Evolutionary conservation across 2,888 invertebrate genomes (phyloP), one percentile per base, ranked within the genome.

Genomic region (Platycheirus albimanus): DNA sequence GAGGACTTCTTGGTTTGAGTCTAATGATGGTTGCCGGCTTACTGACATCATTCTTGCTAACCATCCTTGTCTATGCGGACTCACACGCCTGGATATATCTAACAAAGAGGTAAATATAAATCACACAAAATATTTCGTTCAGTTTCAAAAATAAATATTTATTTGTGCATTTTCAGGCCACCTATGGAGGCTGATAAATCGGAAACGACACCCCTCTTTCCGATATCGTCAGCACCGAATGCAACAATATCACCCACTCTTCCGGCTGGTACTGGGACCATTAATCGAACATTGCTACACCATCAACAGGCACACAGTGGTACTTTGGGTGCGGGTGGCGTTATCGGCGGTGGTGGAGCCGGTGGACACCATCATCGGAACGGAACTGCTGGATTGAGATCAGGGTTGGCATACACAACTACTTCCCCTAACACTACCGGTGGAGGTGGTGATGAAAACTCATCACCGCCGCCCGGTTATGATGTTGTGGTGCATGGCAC

Each of bases 31-130:
- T 96, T 66, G 97, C 98, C n/a, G 95, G 97, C 17, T 92, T 96
- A 33, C 93, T 95, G 28, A 96, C 97, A 63, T 98, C 98, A 20
- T 93, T 98, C 86, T 93, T 98, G 86, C 95, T 98, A 90, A 98
- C 98, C 0, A 94, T 97, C 67, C 94, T 98, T 47, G 98, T 98
- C 58, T 96, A 98, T 92, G 95, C 98, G 72, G 97, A 98, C 89
- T 98, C 98, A 6, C 98, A 98, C 89, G 97, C 98, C 28, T 98
- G 98, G 98, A 98, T 98, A 89, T 97, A 98, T 90, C 96, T 98
- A 86, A 95, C 96, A 88, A 97, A 96, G 90, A 96, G 96, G 97
- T 97, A 90, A 92, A 85, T 70, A 4, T 7, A 30, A 41, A 17
- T 36, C n/a, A 38, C 36, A 43, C 11, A 45, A 6, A 58, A 56